These are phyloP conservation scores for Leptopilina drosophilae DNA, from an alignment of 2,888 invertebrate genomes.

Conservation along the genomic window DNA sequence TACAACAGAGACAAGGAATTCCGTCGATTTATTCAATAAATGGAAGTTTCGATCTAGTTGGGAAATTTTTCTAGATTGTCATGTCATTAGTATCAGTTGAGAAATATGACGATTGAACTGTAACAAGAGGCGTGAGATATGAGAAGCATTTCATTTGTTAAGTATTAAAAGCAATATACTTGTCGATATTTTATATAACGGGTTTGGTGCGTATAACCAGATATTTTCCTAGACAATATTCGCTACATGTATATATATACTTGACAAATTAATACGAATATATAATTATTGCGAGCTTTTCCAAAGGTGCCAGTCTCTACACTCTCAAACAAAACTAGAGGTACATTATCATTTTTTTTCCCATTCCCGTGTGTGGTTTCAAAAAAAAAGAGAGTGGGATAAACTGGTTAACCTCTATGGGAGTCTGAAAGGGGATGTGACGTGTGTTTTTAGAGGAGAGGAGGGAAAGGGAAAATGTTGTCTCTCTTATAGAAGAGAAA, in stretches of 20 bases:
- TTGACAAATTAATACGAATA: too few species aligned
- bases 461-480: constrained; percentile 50
- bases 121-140: background rate
- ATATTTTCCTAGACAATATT: too few species aligned
- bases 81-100: constrained; percentile 12
- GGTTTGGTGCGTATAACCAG: background rate
- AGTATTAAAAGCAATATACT: background rate
- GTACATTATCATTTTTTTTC: constrained; percentile 52
- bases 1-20: too few species aligned
- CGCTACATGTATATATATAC: too few species aligned
- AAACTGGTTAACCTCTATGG: constrained; percentile 76
- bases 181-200: background rate
- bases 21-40: too few species aligned
- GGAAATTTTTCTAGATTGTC: constrained; percentile 2
- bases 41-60: background rate
- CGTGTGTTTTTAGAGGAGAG: constrained; percentile 50
- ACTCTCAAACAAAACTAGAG: background rate
- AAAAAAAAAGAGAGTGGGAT: constrained; percentile 72
- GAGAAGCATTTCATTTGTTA: background rate
- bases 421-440: constrained; percentile 60
- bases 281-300: background rate
- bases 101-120: constrained; percentile 5
- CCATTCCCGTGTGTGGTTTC: constrained; percentile 37
- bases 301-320: background rate
- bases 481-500: constrained; percentile 48